Percentiles rank a stretch among this genome's conserved stretches.
phyloP scores from a whole-genome alignment of 2,888 invertebrate genomes.

The Macrosiphum euphorbiae region DNA sequence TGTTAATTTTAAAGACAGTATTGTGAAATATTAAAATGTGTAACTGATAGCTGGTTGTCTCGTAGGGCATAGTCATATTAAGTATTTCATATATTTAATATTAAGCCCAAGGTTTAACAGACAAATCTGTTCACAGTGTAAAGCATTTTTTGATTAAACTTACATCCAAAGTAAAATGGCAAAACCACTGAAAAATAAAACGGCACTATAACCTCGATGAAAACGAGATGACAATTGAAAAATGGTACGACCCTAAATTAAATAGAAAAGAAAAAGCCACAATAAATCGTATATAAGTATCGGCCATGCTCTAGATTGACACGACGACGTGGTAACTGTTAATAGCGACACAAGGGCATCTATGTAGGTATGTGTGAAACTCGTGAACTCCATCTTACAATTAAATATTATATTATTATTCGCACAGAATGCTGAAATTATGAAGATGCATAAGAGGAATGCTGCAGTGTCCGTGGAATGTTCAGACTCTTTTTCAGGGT shows the following conservation, averaged over 20 bases:
- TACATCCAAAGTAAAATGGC: neutral
- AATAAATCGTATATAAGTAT: neutral
- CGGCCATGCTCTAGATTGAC: neutral
- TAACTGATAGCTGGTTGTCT: neutral
- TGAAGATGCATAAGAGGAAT: neutral
- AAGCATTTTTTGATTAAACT: neutral
- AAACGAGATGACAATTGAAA: neutral
- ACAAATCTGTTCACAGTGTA: neutral
- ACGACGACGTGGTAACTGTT: neutral
- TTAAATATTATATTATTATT: neutral
- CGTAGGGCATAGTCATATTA: neutral
- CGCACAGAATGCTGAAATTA: neutral
- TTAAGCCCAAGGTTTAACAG: neutral
- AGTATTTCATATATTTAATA: neutral
- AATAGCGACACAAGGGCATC: neutral
- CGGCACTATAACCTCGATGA: neutral
- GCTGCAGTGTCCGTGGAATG: neutral
- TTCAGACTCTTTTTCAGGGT: neutral
- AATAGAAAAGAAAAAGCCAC: neutral
- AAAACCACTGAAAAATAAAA: neutral
- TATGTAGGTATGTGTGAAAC: neutral
- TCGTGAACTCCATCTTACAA: neutral
- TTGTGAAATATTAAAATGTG: neutral
- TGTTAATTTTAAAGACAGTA: neutral
- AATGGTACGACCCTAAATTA: neutral